Base-by-base conservation (phyloP, 2,113 vertebrate species). In the Clarias macrocephalus region DNA sequence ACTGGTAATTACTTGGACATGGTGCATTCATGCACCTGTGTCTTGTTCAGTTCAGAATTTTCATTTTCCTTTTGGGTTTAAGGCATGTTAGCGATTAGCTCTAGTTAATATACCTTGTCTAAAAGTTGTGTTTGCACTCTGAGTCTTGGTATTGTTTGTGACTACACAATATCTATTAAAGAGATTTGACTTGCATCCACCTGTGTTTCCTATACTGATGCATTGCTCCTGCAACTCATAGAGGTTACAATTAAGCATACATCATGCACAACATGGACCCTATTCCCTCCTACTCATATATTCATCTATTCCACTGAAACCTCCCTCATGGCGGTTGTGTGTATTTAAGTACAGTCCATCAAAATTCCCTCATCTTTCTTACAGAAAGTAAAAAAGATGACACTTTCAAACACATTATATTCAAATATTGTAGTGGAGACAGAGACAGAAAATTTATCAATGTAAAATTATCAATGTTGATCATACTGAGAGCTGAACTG, bases 391-490 rank as follows among this genome's bases (percentile, higher is more conserved):
- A 75, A 77, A 23, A 82, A 37, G 48, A 60, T 54, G 65, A 56
- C 70, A 30, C 80, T 65, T 83, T 83, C 37, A 91, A 82, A 85
- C 89, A 86, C 85, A 88, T 87, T 66, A 72, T 59, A 2, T 37
- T 3, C 68, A 84, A 83, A 88, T 88, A 82, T 66, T 91, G 65
- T 73, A 33, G 48, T 70, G 62, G 73, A 72, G 82, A 89, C 66
- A 86, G 66, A 91, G 91, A 83, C 57, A 37, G 33, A 37, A 37
- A 37, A 37, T 37, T 37, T 3, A 37, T 37, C 59, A 86, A 3
- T 37, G 89, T 89, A 88, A 88, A 91, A 91, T 89, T 83, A 19
- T 80, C 70, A 81, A 79, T 91, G 91, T 85, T 90, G 86, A 92
- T 84, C 89, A 88, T 87, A 80, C 62, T 76, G 30, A 68, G 33